A percentile compares a stretch with the other conserved stretches of the same genome.
Evolutionary conservation across 2,888 invertebrate species (phyloP).

Genomic region (Leucania comma): DNA sequence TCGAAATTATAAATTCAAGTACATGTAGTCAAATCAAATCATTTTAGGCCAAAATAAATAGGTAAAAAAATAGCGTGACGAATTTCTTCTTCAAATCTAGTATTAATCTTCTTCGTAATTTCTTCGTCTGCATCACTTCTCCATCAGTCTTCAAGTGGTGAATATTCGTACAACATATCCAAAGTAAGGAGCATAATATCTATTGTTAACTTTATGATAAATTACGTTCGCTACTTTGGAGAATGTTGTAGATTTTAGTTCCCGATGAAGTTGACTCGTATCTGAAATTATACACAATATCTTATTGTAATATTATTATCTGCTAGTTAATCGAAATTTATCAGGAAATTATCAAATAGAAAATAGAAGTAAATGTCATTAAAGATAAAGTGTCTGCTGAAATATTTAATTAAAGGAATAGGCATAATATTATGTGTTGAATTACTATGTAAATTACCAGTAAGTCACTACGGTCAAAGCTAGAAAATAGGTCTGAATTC

Average conservation of each 20-base stretch:
- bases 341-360: background rate
- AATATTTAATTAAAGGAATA: background rate
- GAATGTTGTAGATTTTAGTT: constrained; percentile 77
- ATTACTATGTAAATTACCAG: no score
- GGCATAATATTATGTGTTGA: no score
- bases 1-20: no score
- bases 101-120: constrained; percentile 11
- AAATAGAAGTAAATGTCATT: background rate
- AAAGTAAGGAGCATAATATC: constrained; percentile 90
- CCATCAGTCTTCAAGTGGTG: constrained; percentile 61
- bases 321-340: background rate
- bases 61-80: background rate
- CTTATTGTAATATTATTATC: background rate
- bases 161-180: constrained; percentile 85
- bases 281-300: constrained; percentile 46
- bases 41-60: background rate
- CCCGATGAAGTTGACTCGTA: constrained; percentile 13
- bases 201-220: constrained; percentile 83
- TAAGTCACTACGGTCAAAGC: no score
- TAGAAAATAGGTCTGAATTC: no score
- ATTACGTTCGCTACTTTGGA: constrained; percentile 89
- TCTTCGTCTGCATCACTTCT: constrained; percentile 8
- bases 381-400: background rate
- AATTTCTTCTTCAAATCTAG: constrained; percentile 10
- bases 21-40: background rate